Evolutionary conservation across 2,888 invertebrate species (phyloP), one percentile per base, ranked within the genome.

Genomic region (Cacoxenus indagator): DNA sequence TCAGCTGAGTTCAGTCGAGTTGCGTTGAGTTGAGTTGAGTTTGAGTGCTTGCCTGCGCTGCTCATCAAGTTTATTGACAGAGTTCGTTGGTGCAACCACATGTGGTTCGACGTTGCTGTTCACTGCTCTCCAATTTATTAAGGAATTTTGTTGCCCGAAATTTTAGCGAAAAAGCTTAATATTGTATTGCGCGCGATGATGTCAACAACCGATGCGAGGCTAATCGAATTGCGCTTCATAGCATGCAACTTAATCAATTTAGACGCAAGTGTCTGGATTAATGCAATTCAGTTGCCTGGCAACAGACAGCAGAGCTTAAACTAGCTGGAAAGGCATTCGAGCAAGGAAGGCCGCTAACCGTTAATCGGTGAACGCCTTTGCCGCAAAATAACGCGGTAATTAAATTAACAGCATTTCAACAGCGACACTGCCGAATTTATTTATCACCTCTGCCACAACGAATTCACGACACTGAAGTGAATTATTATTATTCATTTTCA

Each of bases 141-240:
- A 74, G 74, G 71, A 74, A 54, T 57, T 45, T 19, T 62, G 3
- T 59, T 62, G 62, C n/a, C 22, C 14, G 4, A 45, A 43, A 43
- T 62, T 45, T 43, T 24, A 43, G 19, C 62, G 45, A 22, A n/a
- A n/a, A n/a, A n/a, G n/a, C 19, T 51, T 75, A 79, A 78, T 72
- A 80, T 82, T 82, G 76, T 82, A 81, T 82, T 81, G 82, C 77
- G 80, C 82, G 81, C 57, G 27, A 27, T 11, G 9, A 37, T 37
- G 37, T 8, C 37, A 37, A 37, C 37, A 14, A 37, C 9, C 8
- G 9, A 37, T 37, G 37, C 14, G 37, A 14, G 14, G 26, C 11
- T 22, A 24, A 54, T 54, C 22, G 24, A 54, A 54, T 26, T 54
- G 54, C 14, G 54, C 54, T 6, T 26, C 11, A 11, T 24, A 54